Evolutionary conservation across 2,113 vertebrate species (phyloP), one percentile per base, ranked within the genome.

Genomic region (Eretmochelys imbricata): DNA sequence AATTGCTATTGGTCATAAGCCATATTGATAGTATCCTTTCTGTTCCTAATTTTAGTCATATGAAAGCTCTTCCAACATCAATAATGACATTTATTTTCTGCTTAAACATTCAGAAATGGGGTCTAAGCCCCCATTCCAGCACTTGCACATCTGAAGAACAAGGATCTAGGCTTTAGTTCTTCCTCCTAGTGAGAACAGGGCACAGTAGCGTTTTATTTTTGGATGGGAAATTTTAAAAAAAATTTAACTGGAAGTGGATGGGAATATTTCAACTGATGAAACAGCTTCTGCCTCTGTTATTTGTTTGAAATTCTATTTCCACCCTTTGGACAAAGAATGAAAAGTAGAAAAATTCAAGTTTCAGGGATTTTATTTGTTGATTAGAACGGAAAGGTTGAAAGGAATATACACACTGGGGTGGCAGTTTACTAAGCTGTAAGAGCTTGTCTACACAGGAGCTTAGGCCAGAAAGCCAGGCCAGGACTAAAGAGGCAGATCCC

Each of bases 181-280:
- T 38, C 53, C 24, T 54, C 53, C 35, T n/a, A 27, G 11, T 57
- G 25, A 89, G 86, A 83, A 48, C 1, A 49, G 54, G 2, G 16
- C 46, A 19, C 1, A 82, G 20, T 9, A 51, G 12, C 12, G 1
- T 6, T 46, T 50, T 80, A 42, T 46, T 10, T 62, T 84, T 85
- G 1, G 0, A 4, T 46, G 3, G 9, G 11, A 22, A 3, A 12
- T 27, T 79, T 42, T 5, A 75, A 13, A 88, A n/a, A 1, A 54
- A 0, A 7, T 2, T 50, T 94, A 65, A 35, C 16, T 65, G 31
- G 62, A 65, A 62, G 59, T 88, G 2, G 65, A n/a, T 42, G 49
- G 1, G 75, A 59, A 6, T 80, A 59, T 76, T 85, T 87, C 48
- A 87, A 8, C 1, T 90, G 54, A 90, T 85, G 5, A 55, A 35